Evolutionary conservation across 2,888 invertebrate species (phyloP), one percentile per base, ranked within the genome.

Genomic region (Tenthredo distinguenda): DNA sequence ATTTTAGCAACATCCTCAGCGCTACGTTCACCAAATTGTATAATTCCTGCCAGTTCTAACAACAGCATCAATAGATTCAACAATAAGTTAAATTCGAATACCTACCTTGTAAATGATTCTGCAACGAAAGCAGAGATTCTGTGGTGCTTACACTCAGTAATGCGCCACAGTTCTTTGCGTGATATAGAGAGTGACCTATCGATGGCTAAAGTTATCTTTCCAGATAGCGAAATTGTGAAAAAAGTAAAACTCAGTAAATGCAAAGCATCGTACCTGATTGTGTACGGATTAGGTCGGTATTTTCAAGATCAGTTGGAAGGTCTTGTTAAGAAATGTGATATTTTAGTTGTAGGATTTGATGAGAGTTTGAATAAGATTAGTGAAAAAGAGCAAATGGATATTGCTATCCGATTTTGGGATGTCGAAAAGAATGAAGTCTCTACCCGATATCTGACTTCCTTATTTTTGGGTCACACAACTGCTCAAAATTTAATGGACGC

Each of bases 341-440:
- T 47, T 34, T 62, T 84, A 40, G 86, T 87, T 12, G 62, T 86
- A 31, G 87, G 82, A 37, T 88, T 88, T 86, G 88, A 88, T 62
- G 87, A 88, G 84, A 85, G 86, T 76, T 86, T 87, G 10, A 89
- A 89, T 81, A 88, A 88, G 84, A 72, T 88, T 31, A 72, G 86
- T 10, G 86, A 88, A 86, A 88, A 85, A 50, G 84, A 87, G 68
- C 89, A 87, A 84, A 89, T 89, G 88, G 88, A 89, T 84, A 85
- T 89, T 34, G 81, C 72, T 68, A 74, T 88, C n/a, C 85, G 88
- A 47, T 89, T 87, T 85, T 89, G 88, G 88, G 83, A 86, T 84
- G 43, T 85, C 34, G 84, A 84, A 15, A 85, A 21, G 31, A 86
- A 87, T 82, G 84, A 87, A 84, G 85, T 87, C 26, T 55, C 40